These are phyloP conservation scores for Catamblyrhynchus diadema DNA, from an alignment of 2,797 vertebrate genomes.

Conservation along the genomic window DNA sequence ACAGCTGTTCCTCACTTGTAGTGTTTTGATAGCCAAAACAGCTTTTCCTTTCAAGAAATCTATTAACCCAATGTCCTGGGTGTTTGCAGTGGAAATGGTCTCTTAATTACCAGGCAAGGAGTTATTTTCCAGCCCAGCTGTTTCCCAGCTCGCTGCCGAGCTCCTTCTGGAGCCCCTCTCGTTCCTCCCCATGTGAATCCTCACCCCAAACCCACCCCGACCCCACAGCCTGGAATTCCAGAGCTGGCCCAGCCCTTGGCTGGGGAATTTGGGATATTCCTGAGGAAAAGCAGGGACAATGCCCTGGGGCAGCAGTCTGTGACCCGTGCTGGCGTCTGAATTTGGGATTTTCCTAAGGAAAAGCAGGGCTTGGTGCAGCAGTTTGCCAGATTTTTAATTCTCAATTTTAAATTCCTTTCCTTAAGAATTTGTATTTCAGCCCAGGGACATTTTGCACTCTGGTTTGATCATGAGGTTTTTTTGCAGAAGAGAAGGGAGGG, in stretches of 20 bases:
- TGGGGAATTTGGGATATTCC: background rate
- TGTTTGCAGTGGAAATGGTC: slow-evolving; percentile 66
- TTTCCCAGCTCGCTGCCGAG: background rate
- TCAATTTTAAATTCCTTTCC: background rate
- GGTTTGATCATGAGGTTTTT: background rate
- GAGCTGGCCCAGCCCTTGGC: background rate
- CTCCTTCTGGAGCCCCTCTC: background rate
- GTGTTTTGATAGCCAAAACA: slow-evolving; percentile 74
- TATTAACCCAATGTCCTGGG: slow-evolving; percentile 75
- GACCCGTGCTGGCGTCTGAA: background rate
- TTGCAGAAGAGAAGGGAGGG: background rate
- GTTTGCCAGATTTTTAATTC: background rate
- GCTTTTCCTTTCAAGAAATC: slow-evolving; percentile 74
- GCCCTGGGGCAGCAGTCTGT: background rate
- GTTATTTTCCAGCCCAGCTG: slow-evolving; percentile 65
- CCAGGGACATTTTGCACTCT: background rate
- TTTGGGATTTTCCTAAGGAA: no score
- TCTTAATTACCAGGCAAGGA: slow-evolving; percentile 72
- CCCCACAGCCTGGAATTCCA: rapidly evolving
- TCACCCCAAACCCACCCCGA: background rate
- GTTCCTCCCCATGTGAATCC: background rate
- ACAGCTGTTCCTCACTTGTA: slow-evolving; percentile 74
- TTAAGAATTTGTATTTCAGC: background rate
- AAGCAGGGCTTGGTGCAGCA: background rate
- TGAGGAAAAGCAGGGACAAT: no score